Conservation (phyloP, 2,113 vertebrate species). For the Gavia stellata region DNA sequence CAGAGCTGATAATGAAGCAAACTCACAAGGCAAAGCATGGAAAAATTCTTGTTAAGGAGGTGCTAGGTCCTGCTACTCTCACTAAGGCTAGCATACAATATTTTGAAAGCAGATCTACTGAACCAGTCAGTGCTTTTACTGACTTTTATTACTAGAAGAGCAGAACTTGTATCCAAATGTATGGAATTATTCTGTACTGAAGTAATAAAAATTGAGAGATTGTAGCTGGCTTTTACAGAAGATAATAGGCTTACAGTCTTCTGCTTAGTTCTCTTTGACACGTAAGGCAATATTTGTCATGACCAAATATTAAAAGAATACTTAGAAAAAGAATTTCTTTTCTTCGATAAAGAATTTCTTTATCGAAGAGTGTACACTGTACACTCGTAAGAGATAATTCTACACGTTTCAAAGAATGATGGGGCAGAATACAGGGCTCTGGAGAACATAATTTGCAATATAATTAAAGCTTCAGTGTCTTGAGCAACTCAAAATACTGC, state of each 20-base stretch:
- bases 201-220: neutral
- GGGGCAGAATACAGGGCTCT: neutral
- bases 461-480: slow-evolving; percentile 23
- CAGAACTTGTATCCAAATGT: neutral
- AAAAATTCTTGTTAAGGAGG: neutral
- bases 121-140: neutral
- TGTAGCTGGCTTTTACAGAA: neutral
- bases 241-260: neutral
- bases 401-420: neutral
- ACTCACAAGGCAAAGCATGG: neutral
- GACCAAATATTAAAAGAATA: slow-evolving; percentile 13
- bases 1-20: neutral
- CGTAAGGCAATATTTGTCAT: neutral
- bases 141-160: neutral
- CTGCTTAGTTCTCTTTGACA: neutral
- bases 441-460: neutral
- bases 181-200: neutral
- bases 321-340: neutral
- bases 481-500: neutral
- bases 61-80: neutral
- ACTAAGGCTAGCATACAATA: neutral
- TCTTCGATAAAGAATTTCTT: neutral
- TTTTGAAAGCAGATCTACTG: neutral
- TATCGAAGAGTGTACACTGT: neutral
- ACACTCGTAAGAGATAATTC: neutral